Evolutionary conservation across 2,797 vertebrate species (phyloP).

Genomic region (Cirrhinus mrigala): DNA sequence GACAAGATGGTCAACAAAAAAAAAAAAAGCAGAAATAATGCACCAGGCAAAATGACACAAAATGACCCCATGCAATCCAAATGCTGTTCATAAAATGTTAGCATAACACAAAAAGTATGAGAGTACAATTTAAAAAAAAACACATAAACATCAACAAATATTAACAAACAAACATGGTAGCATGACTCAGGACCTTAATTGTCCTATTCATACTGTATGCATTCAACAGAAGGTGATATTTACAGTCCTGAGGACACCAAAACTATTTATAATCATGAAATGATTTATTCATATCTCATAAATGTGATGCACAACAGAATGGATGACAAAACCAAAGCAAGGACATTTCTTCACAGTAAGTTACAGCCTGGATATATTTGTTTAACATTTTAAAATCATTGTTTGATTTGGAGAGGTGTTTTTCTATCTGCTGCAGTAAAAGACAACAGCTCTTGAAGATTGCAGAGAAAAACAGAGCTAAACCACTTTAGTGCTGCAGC

Average conservation of each 20-base stretch:
- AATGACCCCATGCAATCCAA: conserved; percentile 30
- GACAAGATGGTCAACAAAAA: conserved; percentile 66
- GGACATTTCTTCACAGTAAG: not conserved
- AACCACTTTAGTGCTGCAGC: not conserved
- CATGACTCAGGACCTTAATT: not conserved
- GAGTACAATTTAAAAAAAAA: not conserved
- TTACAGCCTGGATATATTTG: not conserved
- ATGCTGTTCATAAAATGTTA: not conserved
- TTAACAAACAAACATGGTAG: not conserved
- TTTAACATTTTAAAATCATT: not conserved
- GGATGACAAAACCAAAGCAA: not conserved
- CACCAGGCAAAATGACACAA: not conserved
- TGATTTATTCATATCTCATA: conserved; percentile 5
- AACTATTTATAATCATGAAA: conserved; percentile 23
- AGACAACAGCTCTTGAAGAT: conserved; percentile 2
- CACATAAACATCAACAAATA: not conserved
- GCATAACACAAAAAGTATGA: not conserved
- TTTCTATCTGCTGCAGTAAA: not conserved
- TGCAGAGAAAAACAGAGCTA: not conserved
- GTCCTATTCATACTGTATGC: not conserved
- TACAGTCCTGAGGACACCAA: conserved; percentile 4
- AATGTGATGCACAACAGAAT: conserved; percentile 3
- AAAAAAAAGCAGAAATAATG: conserved; percentile 46
- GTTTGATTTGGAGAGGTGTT: too few species aligned
- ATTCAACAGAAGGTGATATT: not conserved